Conservation (phyloP, 2,888 invertebrate genomes). For the Macrophya alboannulata region DNA sequence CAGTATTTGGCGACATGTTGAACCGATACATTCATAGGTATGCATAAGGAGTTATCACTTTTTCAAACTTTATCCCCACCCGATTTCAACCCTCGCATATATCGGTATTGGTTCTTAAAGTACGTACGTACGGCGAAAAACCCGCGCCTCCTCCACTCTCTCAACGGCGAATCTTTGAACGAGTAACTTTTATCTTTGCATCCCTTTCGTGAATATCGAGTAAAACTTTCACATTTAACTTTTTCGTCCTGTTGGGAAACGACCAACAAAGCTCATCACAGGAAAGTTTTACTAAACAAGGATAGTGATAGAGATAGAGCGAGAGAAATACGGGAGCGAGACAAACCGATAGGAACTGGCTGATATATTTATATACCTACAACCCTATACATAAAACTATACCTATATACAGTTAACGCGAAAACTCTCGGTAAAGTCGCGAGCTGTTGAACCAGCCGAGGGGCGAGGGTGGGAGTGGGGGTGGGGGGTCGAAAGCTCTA, state of each 20-base stretch:
- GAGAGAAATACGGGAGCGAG: slow-evolving; percentile 54
- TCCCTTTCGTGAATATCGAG: slow-evolving; percentile 72
- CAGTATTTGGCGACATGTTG: neutral
- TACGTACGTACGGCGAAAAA: neutral
- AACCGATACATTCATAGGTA: neutral
- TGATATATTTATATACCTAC: slow-evolving; percentile 49
- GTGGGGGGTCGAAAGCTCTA: slow-evolving; percentile 15
- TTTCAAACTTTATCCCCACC: neutral
- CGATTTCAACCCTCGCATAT: neutral
- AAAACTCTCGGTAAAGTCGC: slow-evolving; percentile 50
- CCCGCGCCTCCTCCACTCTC: slow-evolving; percentile 58
- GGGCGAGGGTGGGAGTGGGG: neutral
- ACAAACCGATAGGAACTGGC: slow-evolving; percentile 28
- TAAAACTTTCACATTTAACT: slow-evolving; percentile 79
- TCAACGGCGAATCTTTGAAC: slow-evolving; percentile 33
- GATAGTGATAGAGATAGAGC: slow-evolving; percentile 62
- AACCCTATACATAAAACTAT: slow-evolving; percentile 57
- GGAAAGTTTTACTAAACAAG: slow-evolving; percentile 78
- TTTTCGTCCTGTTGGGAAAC: slow-evolving; percentile 77
- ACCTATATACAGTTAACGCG: slow-evolving; percentile 43
- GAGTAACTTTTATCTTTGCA: slow-evolving; percentile 52
- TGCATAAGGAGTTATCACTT: neutral
- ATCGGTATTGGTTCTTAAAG: neutral
- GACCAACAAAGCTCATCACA: slow-evolving; percentile 79
- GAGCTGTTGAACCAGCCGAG: slow-evolving; percentile 38